Evolutionary conservation across 1,140 invertebrate species (phyloP), one percentile per base, ranked within the genome.

Genomic region (Drosophila bipectinata): DNA sequence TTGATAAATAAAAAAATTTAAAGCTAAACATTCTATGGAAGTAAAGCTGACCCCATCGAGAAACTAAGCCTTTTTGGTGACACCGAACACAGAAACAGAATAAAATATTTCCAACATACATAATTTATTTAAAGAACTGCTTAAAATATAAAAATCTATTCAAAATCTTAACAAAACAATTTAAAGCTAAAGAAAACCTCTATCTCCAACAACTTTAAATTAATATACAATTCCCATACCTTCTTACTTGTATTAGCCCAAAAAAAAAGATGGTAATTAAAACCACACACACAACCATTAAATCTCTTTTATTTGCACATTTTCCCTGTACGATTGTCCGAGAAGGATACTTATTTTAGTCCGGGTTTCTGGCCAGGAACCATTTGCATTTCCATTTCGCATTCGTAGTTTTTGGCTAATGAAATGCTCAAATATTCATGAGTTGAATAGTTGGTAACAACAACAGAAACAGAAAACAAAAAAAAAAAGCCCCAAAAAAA

Each of bases 401-500:
- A 15, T 32, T 62, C 12, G 12, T 18, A 24, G 47, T 47, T 52
- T 60, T 15, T 55, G 21, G 28, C 52, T 60, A 71, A 77, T 77
- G 41, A 62, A 72, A 71, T 48, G 49, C 52, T 64, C 37, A 76
- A 57, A 55, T 78, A 77, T 63, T 28, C 64, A 71, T 77, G 12
- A 54, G 59, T 12, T 15, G 8, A 10, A 9, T 32, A 18, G 12
- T 37, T 37, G 10, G 28, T 32, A 44, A 47, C 57, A 14, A 45
- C 32, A 32, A 10, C 32, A 32, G 32, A 32, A 8, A 32, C 32
- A 32, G 8, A 37, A 37, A 37, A 12, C 10, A 12, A 10, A 10
- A 37, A 1, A 37, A 37, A 37, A 37, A 37, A n/a, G 12, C 2
- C 21, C 21, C 21, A n/a, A 37, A n/a, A 12, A 12, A 37, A 37